A percentile compares a stretch with the other conserved stretches of the same genome.
Evolutionary conservation across 1,140 invertebrate genomes (phyloP).

Genomic region (Calliphora vicina): DNA sequence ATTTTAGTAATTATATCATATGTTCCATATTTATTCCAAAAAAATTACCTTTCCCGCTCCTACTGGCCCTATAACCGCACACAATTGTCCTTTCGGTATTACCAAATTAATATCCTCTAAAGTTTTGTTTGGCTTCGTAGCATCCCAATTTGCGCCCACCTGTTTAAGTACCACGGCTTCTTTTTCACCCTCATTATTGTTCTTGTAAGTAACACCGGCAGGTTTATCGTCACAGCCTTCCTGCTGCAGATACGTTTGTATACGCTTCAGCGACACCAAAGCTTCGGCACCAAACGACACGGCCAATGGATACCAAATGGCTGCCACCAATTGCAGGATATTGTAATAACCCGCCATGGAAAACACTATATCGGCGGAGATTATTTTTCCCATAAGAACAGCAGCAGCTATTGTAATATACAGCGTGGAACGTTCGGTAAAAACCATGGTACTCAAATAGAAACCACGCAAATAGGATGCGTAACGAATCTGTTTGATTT

Average conservation of each 20-base stretch:
- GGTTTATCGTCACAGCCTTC: conserved; percentile 67
- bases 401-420: conserved; percentile 78
- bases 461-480: conserved; percentile 76
- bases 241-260: conserved; percentile 70
- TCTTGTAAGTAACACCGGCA: conserved; percentile 51
- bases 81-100: conserved; percentile 72
- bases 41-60: conserved; percentile 76
- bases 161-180: conserved; percentile 64
- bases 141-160: conserved; percentile 70
- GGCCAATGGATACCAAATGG: conserved; percentile 77
- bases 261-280: conserved; percentile 73
- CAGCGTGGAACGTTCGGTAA: conserved; percentile 76
- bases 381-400: conserved; percentile 70
- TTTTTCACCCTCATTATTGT: conserved; percentile 41
- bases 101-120: conserved; percentile 71
- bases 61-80: conserved; percentile 79
- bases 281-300: conserved; percentile 73
- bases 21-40: neutral
- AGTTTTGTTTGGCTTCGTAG: conserved; percentile 56
- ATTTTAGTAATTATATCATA: neutral
- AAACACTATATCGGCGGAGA: conserved; percentile 76
- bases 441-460: conserved; percentile 73
- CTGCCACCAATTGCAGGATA: conserved; percentile 70
- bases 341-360: conserved; percentile 78
- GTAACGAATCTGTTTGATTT: conserved; percentile 74